phyloP scores from a whole-genome alignment of 2,113 vertebrate species.

The Nanorana parkeri region DNA sequence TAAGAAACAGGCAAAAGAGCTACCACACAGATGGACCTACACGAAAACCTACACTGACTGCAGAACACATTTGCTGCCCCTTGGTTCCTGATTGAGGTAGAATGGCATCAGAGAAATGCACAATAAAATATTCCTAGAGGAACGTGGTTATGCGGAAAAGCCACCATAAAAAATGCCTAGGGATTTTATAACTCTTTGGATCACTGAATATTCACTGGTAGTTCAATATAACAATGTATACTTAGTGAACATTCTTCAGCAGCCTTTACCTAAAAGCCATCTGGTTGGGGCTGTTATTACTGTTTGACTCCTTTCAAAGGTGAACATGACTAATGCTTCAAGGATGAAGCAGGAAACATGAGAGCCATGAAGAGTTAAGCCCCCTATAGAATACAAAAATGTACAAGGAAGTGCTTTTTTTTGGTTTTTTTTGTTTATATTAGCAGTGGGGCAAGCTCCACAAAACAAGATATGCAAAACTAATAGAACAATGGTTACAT shows the following conservation, averaged over 20 bases:
- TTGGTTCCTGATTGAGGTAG: too few relatives aligned
- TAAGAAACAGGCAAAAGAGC: too few relatives aligned
- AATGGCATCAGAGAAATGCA: too few relatives aligned
- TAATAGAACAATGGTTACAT: neutral
- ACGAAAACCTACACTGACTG: too few relatives aligned
- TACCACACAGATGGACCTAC: too few relatives aligned
- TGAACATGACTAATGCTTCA: conserved; percentile 24
- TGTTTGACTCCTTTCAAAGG: conserved; percentile 13
- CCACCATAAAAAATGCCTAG: too few relatives aligned
- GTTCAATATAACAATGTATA: neutral
- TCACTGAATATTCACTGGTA: neutral
- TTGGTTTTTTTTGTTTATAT: neutral
- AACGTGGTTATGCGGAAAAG: neutral
- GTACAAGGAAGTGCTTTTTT: neutral
- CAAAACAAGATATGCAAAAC: neutral
- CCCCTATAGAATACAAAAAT: neutral
- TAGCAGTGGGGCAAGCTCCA: neutral
- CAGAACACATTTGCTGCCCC: too few relatives aligned
- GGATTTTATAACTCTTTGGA: neutral
- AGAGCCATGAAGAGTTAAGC: neutral
- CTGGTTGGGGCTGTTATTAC: conserved; percentile 8
- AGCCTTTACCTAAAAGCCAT: neutral
- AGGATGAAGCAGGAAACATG: neutral
- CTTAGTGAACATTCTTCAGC: conserved; percentile 17
- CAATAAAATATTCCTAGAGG: too few relatives aligned